Percentiles rank a stretch among this genome's conserved stretches.
Evolutionary conservation across 2,888 invertebrate genomes (phyloP).

Genomic region (Heliconius ismenius): DNA sequence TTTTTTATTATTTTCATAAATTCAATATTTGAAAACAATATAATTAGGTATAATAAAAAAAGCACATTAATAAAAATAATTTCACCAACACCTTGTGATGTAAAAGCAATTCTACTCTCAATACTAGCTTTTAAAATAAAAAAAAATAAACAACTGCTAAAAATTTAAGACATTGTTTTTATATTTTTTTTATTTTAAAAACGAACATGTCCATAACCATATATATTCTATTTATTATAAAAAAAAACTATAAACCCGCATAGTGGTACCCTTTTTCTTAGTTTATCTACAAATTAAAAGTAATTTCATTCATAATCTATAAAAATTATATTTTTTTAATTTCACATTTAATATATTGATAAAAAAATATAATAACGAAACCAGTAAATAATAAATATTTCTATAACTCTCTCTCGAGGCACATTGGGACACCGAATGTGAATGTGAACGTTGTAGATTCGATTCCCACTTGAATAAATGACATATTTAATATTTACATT

Average conservation of each 20-base stretch:
- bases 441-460: background rate
- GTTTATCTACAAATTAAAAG: slow-evolving; percentile 1
- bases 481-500: too few relatives aligned
- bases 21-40: background rate
- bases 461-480: background rate
- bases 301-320: slow-evolving; percentile 8
- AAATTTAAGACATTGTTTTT: background rate
- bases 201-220: background rate
- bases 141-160: slow-evolving; percentile 5
- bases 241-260: slow-evolving; percentile 23
- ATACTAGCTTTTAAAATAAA: background rate
- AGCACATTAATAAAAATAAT: background rate
- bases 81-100: slow-evolving; percentile 16
- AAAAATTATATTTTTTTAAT: background rate
- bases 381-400: background rate
- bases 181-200: background rate
- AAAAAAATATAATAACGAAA: slow-evolving; percentile 7
- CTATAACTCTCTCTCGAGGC: background rate
- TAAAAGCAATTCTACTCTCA: background rate
- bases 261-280: slow-evolving; percentile 21
- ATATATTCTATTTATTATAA: slow-evolving; percentile 3
- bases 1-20: background rate
- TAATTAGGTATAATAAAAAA: background rate
- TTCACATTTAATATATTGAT: background rate
- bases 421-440: background rate